phyloP scores from a whole-genome alignment of 2,113 vertebrate species.

The Anarhynchus alexandrinus region DNA sequence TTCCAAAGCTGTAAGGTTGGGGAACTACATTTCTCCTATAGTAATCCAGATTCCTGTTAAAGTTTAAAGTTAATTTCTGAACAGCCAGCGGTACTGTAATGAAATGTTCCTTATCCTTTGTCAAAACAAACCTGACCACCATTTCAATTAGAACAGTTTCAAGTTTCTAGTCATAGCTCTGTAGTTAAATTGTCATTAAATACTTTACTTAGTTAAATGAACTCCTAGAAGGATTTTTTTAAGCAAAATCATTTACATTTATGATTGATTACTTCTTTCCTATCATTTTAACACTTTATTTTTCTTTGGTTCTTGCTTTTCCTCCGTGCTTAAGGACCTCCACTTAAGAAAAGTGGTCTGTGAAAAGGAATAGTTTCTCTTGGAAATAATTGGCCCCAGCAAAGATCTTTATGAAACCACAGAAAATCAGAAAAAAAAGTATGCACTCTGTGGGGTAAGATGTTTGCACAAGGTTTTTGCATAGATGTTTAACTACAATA shows the following conservation, averaged over 20 bases:
- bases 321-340: not conserved
- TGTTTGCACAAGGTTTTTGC: not conserved
- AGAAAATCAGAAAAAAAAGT: not conserved
- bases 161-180: not conserved
- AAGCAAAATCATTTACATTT: not conserved
- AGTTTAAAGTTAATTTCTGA: not conserved
- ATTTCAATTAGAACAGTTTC: not conserved
- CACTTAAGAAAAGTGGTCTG: not conserved
- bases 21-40: not conserved
- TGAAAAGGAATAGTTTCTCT: not conserved
- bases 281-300: not conserved
- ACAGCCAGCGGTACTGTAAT: not conserved
- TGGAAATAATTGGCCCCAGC: not conserved
- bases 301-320: not conserved
- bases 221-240: not conserved
- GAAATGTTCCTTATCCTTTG: not conserved
- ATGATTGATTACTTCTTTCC: not conserved
- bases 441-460: not conserved
- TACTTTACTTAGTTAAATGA: not conserved
- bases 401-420: not conserved
- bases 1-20: not conserved
- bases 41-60: not conserved
- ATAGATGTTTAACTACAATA: not conserved
- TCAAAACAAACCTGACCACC: not conserved
- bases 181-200: not conserved